phyloP scores from a whole-genome alignment of 2,888 invertebrate genomes.

The Noctua pronuba region DNA sequence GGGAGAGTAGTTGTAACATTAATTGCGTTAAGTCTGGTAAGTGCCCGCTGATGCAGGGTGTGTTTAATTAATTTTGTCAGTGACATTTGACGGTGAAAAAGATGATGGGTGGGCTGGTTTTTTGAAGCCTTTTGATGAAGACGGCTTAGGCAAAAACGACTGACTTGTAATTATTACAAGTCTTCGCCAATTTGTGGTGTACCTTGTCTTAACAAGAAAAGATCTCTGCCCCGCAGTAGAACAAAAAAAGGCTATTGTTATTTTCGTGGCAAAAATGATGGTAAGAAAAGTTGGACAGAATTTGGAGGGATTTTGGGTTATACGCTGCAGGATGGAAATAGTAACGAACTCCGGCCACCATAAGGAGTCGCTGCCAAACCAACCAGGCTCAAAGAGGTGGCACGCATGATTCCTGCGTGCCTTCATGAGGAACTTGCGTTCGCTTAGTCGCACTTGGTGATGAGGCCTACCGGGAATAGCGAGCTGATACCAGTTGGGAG shows the following conservation, averaged over 20 bases:
- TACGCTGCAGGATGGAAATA: not conserved
- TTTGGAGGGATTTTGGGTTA: not conserved
- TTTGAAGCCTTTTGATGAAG: not conserved
- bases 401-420: too few relatives aligned
- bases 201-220: not conserved
- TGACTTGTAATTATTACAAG: not conserved
- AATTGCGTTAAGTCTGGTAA: slow-evolving; percentile 54
- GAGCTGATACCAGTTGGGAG: too few relatives aligned
- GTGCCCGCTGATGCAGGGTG: slow-evolving; percentile 26
- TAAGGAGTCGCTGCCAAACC: too few relatives aligned
- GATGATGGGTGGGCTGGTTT: fast-evolving
- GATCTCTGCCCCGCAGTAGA: not conserved
- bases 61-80: slow-evolving; percentile 3
- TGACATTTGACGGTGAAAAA: not conserved
- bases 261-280: not conserved
- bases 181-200: not conserved
- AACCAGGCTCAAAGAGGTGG: too few relatives aligned
- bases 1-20: slow-evolving; percentile 34
- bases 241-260: not conserved
- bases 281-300: too few relatives aligned
- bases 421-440: too few relatives aligned
- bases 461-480: too few relatives aligned
- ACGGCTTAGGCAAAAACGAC: not conserved
- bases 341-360: too few relatives aligned
- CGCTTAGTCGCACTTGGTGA: too few relatives aligned